Conservation (phyloP, 2,888 invertebrate species). For the Rhabditoides inermis region DNA sequence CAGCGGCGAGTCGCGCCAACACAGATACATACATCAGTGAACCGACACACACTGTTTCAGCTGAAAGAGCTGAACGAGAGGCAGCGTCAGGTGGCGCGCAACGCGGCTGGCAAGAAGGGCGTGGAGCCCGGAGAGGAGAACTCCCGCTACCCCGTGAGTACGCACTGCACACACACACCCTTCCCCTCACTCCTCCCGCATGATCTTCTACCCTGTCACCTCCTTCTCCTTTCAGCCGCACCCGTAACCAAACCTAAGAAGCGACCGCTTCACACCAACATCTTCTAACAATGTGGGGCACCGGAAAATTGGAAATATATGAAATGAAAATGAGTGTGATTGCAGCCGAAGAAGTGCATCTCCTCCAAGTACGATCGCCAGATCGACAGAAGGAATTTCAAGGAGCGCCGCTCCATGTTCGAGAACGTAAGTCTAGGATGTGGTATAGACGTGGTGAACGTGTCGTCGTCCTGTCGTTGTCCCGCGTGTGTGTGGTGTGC, state of each 20-base stretch:
- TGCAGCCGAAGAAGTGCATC: constrained; percentile 86
- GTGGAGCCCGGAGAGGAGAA: constrained; percentile 33
- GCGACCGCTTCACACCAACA: neutral
- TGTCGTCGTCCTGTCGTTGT: too few relatives aligned
- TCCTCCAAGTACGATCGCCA: constrained; percentile 97
- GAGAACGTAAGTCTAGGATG: constrained; percentile 48
- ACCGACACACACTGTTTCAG: too few relatives aligned
- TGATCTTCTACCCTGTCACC: neutral
- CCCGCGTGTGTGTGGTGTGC: too few relatives aligned
- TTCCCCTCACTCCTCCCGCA: neutral
- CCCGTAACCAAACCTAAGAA: neutral
- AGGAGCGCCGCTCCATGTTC: constrained; percentile 44
- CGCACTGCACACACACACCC: neutral
- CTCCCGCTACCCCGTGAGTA: constrained; percentile 26
- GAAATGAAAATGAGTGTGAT: constrained; percentile 9
- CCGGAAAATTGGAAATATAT: neutral
- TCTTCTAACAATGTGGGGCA: neutral
- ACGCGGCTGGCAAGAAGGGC: constrained; percentile 43
- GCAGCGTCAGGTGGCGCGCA: constrained; percentile 46
- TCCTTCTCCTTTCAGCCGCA: neutral
- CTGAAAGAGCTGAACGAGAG: constrained; percentile 52
- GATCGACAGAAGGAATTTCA: constrained; percentile 73
- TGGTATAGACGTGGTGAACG: too few relatives aligned
- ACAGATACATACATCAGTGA: too few relatives aligned
- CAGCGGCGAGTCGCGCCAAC: too few relatives aligned